Evolutionary conservation across 2,113 vertebrate species (phyloP).

Genomic region (Tragelaphus imberbis): DNA sequence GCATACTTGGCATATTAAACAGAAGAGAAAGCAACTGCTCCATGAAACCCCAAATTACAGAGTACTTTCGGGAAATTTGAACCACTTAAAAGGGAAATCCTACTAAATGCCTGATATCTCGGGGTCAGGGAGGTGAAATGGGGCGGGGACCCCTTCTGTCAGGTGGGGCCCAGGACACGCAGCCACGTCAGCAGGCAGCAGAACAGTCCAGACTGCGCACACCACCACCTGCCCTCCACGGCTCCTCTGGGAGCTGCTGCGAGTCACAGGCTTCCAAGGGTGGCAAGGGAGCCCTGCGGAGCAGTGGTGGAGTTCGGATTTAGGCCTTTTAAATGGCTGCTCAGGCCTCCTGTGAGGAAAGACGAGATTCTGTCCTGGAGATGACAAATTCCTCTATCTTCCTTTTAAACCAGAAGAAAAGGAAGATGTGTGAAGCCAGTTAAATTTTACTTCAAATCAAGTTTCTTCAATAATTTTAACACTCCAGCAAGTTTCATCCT

Average conservation of each 20-base stretch:
- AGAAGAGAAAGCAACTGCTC: background rate
- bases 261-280: fast-evolving
- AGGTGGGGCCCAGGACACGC: background rate
- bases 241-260: fast-evolving
- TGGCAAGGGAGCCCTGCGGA: fast-evolving
- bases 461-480: background rate
- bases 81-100: background rate
- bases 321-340: background rate
- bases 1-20: background rate
- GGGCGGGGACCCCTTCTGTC: fast-evolving
- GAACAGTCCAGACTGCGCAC: background rate
- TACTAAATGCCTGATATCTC: fast-evolving
- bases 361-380: background rate
- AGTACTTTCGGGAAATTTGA: background rate
- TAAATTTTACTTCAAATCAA: background rate
- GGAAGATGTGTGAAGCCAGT: background rate
- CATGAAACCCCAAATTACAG: fast-evolving
- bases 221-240: fast-evolving
- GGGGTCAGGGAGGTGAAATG: background rate
- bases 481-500: background rate
- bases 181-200: fast-evolving
- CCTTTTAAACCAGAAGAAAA: background rate
- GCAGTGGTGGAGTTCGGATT: background rate
- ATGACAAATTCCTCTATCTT: fast-evolving
- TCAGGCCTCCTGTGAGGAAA: background rate